Conservation (phyloP, 2,113 vertebrate genomes). For the Podarcis raffonei region DNA sequence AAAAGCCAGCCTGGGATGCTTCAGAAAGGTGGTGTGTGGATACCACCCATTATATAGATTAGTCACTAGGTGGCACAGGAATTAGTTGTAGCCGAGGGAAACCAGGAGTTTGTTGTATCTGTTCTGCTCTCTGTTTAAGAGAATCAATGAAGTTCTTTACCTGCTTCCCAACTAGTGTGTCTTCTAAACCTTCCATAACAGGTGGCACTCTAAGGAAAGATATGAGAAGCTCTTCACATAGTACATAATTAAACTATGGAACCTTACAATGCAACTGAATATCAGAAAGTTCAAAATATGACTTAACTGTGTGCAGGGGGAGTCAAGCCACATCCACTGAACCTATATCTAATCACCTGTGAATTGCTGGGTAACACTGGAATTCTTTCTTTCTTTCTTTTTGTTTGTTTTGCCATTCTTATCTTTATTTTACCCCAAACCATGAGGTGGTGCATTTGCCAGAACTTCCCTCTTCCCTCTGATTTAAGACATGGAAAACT, state of each 20-base stretch:
- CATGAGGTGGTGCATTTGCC: not conserved
- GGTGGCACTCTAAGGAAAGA: no score
- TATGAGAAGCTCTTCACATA: no score
- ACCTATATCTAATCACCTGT: not conserved
- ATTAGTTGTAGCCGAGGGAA: no score
- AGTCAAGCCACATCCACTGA: not conserved
- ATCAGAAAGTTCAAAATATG: not conserved
- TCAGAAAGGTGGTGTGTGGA: not conserved
- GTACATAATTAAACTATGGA: no score
- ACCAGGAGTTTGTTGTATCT: no score
- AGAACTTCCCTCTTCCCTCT: not conserved
- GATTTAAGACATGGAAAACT: not conserved
- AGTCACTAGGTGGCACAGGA: not conserved
- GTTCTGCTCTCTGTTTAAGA: no score
- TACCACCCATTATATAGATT: not conserved
- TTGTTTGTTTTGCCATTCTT: not conserved
- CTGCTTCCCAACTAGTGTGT: no score
- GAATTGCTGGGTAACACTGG: not conserved
- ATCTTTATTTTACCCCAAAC: not conserved
- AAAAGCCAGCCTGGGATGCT: not conserved
- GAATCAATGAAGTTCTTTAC: no score
- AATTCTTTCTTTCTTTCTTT: no score
- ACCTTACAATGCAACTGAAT: not conserved
- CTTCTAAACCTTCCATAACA: no score
- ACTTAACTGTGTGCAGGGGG: not conserved